Percentiles rank a stretch among this genome's conserved stretches.
These are phyloP conservation scores for Gambelia wislizenii DNA, from an alignment of 2,797 vertebrate species.

Conservation along the genomic window DNA sequence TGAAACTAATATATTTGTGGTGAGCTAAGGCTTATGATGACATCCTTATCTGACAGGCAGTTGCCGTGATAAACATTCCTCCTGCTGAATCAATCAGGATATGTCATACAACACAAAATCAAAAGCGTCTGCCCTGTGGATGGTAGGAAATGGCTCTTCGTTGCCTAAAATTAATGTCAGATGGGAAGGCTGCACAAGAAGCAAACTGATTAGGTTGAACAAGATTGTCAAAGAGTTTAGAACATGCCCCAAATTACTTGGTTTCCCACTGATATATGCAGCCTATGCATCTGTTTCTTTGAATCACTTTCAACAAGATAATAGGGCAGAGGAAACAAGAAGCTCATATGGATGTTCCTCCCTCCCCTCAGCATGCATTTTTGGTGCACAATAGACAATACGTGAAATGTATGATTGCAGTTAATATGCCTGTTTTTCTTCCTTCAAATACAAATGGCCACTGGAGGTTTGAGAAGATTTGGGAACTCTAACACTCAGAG, in stretches of 20 bases:
- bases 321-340: neutral
- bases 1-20: constrained; percentile 37
- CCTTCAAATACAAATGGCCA: neutral
- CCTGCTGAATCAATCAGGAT: constrained; percentile 34
- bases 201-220: neutral
- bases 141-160: neutral
- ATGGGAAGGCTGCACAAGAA: neutral
- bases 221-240: neutral
- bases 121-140: constrained; percentile 14
- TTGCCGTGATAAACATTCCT: constrained; percentile 26
- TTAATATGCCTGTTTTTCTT: neutral
- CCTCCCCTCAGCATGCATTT: neutral
- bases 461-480: neutral
- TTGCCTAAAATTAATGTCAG: constrained; percentile 18
- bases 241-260: neutral
- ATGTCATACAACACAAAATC: constrained; percentile 16
- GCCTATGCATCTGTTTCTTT: neutral
- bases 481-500: too few relatives aligned
- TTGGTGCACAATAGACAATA: neutral
- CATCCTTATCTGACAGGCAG: constrained; percentile 35
- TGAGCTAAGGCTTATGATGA: constrained; percentile 17
- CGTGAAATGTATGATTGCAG: neutral
- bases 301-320: neutral
- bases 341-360: neutral
- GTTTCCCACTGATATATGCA: neutral